Conservation (phyloP, 2,888 invertebrate species). For the Melanchra persicariae region DNA sequence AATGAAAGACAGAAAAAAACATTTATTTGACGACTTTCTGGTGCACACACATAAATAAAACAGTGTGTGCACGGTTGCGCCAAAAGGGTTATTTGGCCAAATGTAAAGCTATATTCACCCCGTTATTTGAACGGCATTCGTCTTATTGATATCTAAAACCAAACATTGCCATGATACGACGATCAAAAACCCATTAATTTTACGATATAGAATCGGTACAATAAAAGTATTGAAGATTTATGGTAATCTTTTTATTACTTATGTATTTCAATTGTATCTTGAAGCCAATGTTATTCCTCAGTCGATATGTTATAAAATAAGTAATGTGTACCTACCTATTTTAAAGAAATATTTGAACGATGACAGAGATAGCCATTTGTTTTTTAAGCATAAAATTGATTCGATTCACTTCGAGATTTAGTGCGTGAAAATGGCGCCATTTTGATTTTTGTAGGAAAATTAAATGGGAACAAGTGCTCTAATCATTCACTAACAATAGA, state of each 20-base stretch:
- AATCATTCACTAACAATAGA: slow-evolving; percentile 40
- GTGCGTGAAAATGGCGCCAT: neutral
- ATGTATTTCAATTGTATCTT: slow-evolving; percentile 34
- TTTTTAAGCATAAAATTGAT: neutral
- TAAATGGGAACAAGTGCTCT: neutral
- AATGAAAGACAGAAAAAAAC: neutral
- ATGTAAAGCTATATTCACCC: slow-evolving; percentile 12
- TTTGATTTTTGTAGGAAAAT: neutral
- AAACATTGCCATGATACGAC: slow-evolving; percentile 38
- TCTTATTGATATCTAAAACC: slow-evolving; percentile 32
- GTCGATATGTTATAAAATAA: slow-evolving; percentile 54
- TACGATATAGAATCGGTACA: slow-evolving; percentile 36
- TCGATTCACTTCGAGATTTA: neutral
- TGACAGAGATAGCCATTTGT: neutral
- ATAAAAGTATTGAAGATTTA: slow-evolving; percentile 48
- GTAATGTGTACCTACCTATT: slow-evolving; percentile 48
- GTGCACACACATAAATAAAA: too few relatives aligned
- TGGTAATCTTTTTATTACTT: slow-evolving; percentile 34
- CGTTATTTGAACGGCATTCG: slow-evolving; percentile 1
- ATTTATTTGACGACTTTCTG: too few relatives aligned
- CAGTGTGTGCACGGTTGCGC: neutral
- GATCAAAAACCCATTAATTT: slow-evolving; percentile 50
- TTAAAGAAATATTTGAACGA: slow-evolving; percentile 60
- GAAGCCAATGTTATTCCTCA: slow-evolving; percentile 60
- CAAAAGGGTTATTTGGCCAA: neutral